Percentiles rank a stretch among this genome's conserved stretches.
Evolutionary conservation across 2,797 vertebrate species (phyloP).

Genomic region (Acanthurus leucopareius): DNA sequence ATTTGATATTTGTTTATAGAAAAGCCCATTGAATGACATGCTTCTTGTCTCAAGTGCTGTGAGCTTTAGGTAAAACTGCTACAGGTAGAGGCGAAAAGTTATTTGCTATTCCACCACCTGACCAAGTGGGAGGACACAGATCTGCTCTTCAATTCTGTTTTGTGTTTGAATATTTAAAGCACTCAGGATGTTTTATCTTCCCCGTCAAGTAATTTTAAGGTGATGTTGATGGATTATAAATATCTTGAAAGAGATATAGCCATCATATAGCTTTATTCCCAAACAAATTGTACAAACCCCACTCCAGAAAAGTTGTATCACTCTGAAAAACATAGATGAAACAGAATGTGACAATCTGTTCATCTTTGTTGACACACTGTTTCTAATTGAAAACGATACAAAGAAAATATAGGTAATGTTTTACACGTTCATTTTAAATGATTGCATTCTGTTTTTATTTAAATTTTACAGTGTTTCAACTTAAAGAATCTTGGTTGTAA

Average conservation of each 20-base stretch:
- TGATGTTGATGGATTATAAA: constrained; percentile 4
- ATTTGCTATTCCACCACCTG: constrained; percentile 42
- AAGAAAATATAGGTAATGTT: too few relatives aligned
- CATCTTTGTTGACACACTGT: too few relatives aligned
- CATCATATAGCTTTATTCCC: not conserved
- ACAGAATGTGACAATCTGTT: too few relatives aligned
- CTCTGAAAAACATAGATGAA: too few relatives aligned
- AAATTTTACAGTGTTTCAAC: too few relatives aligned
- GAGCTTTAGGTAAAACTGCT: constrained; percentile 46
- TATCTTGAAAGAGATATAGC: not conserved
- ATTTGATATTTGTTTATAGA: constrained; percentile 66
- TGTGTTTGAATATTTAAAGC: constrained; percentile 53
- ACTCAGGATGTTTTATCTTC: constrained; percentile 12
- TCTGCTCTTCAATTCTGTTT: constrained; percentile 21
- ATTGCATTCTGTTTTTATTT: too few relatives aligned
- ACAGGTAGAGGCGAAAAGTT: constrained; percentile 46
- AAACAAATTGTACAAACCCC: not conserved
- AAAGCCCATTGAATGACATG: constrained; percentile 34
- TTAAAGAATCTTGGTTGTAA: not conserved
- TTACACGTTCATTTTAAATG: too few relatives aligned
- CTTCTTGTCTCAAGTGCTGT: constrained; percentile 56
- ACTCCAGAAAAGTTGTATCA: too few relatives aligned
- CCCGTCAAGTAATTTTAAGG: not conserved
- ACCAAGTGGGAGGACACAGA: constrained; percentile 32
- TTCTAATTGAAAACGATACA: too few relatives aligned